Base-by-base conservation (phyloP, 64 coral and sea anemone genomes). In the Pocillopora verrucosa region DNA sequence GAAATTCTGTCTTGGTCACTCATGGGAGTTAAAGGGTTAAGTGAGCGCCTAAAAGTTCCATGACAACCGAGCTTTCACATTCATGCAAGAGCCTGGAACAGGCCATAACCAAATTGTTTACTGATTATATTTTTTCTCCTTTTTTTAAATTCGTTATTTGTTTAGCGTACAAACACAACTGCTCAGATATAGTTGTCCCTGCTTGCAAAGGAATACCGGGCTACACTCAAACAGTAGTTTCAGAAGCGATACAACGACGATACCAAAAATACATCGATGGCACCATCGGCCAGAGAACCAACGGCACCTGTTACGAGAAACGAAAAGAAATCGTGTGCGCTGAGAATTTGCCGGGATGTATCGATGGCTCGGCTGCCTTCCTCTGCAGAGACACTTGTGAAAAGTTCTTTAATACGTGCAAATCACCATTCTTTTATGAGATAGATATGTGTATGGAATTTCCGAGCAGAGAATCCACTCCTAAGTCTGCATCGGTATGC, bases 391-490 rank as follows among this genome's bases (percentile, higher is more conserved):
- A 87, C 37, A 80, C 79, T 14, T 92, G 90, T 74, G 13, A 87
- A 1, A 68, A 69, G 16, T 92, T 87, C 41, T 92, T 92, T 59
- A 77, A 38, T 3, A 62, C 26, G 1, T 92, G 90, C 26, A 60
- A 26, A 19, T 34, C 90, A 10, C 61, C 62, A 10, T 92, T 79
- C 45, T 83, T 60, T 19, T 79, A 80, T 57, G 60, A 35, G 10
- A 79, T 30, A 6, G 56, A 77, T 19, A 80, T 92, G 83, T 92
- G 90, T 68, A 87, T 92, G 41, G 83, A 92, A 65, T 87, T 70
- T 19, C 90, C 90, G 0, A 67, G 13, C 76, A 76, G 84, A 80
- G 86, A 73, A 58, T 15, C 34, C 34, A 10, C 65, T 61, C 11
- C 58, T 0, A 22, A 63, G 5, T 41, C 75, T 14, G 60, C 5